A percentile compares a stretch with the other conserved stretches of the same genome.
These are phyloP conservation scores for Sapayoa aenigma DNA, from an alignment of 2,113 vertebrate species.

Conservation along the genomic window DNA sequence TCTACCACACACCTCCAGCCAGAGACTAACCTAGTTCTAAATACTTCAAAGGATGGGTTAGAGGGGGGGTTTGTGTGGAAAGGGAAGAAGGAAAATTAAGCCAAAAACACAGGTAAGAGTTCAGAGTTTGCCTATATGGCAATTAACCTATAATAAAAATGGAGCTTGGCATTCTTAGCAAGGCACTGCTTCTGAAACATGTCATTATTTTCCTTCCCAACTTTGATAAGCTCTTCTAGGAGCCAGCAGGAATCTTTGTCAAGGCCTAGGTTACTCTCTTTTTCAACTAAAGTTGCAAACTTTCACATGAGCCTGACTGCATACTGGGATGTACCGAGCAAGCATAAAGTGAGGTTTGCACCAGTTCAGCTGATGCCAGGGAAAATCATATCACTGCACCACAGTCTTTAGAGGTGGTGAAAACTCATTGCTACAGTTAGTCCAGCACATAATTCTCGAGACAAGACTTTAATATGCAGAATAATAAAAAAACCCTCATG, in stretches of 20 bases:
- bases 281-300: not conserved
- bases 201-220: constrained; percentile 23
- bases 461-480: not conserved
- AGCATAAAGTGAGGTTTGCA: not conserved
- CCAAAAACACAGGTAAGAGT: constrained; percentile 57
- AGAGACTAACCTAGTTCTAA: constrained; percentile 57
- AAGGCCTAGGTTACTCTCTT: not conserved
- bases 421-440: not conserved
- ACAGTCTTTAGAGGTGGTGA: not conserved
- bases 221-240: not conserved
- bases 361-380: not conserved
- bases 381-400: not conserved
- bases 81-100: constrained; percentile 41
- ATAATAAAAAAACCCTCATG: not conserved
- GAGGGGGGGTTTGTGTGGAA: constrained; percentile 30
- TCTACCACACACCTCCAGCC: constrained; percentile 63
- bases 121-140: not conserved
- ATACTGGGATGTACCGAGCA: not conserved
- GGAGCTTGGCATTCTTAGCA: not conserved
- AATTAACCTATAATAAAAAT: constrained; percentile 9
- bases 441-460: not conserved
- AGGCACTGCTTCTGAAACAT: not conserved
- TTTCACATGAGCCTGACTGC: not conserved
- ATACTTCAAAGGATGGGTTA: constrained; percentile 52
- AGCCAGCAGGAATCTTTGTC: not conserved